Evolutionary conservation across 2,888 invertebrate species (phyloP), one percentile per base, ranked within the genome.

Genomic region (Ormyrus labotus): DNA sequence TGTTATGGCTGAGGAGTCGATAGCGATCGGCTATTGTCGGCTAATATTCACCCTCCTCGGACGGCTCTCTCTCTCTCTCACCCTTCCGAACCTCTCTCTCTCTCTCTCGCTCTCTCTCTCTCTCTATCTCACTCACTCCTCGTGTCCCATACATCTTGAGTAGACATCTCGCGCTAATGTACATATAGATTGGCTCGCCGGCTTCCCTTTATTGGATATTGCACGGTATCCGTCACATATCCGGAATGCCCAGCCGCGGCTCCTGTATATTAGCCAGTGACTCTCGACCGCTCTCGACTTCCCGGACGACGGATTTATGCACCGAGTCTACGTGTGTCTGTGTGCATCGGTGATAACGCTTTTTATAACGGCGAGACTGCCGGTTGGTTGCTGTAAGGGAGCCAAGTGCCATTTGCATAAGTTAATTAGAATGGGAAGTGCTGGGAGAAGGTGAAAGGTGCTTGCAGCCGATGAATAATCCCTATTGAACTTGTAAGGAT

Each of bases 1-100:
- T 78, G 82, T 83, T 82, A 84, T 81, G 82, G 81, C 70, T 78
- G 73, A 74, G 78, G 81, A 19, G 64, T 63, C 70, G 82, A 85
- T 84, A 82, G 83, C 82, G 55, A 84, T 84, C 83, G 78, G 64
- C 81, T 80, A 82, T 83, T 85, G 83, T 84, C 84, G 81, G 78
- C 80, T 85, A 83, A 84, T 84, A 83, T 82, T 82, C 83, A 74
- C 67, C 61, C 72, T 47, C 63, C 64, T 19, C 53, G 34, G 34
- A 34, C 4, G 53, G 53, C 11, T 51, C 47, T 57, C 50, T 50
- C 65, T 48, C 47, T n/a, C 51, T 11, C 48, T 63, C 63, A 11
- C 4, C 9, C 34, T 50, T 53, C 19, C 53, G 65, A 64, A 5
- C 47, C 47, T 34, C n/a, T 47, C 61, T 47, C 48, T 63, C 63